A percentile compares a stretch with the other conserved stretches of the same genome.
Evolutionary conservation across 2,797 vertebrate genomes (phyloP).

Genomic region (Selene dorsalis): DNA sequence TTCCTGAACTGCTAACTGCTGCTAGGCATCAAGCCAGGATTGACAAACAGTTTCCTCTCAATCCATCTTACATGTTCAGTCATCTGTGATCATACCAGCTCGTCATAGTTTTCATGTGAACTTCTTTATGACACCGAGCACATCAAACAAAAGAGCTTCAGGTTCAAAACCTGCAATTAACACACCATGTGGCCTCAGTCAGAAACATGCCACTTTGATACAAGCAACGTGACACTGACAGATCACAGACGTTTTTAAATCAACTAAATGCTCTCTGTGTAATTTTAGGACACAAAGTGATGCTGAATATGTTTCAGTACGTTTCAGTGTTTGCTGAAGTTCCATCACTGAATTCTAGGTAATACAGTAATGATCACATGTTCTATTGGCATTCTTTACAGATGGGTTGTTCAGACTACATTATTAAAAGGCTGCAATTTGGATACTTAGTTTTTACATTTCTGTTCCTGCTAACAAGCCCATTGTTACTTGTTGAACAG

Average conservation of each 20-base stretch:
- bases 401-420: too few species aligned
- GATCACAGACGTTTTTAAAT: not conserved
- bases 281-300: too few species aligned
- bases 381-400: too few species aligned
- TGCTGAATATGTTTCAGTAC: too few species aligned
- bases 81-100: not conserved
- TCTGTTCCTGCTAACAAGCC: too few species aligned
- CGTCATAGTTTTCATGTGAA: not conserved
- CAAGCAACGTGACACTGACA: not conserved
- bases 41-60: slow-evolving; percentile 37
- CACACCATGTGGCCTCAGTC: not conserved
- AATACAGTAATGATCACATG: too few species aligned
- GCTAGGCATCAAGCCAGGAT: slow-evolving; percentile 34
- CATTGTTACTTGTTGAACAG: too few species aligned
- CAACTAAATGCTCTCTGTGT: too few species aligned
- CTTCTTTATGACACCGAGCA: slow-evolving; percentile 1
- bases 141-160: not conserved
- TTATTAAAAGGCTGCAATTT: too few species aligned
- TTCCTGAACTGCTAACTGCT: slow-evolving; percentile 35
- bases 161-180: not conserved
- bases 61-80: slow-evolving; percentile 25
- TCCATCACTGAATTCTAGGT: too few species aligned
- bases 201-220: not conserved
- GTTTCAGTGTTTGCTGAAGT: too few species aligned
- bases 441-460: too few species aligned